phyloP scores from a whole-genome alignment of 64 coral and sea anemone species.

The Catalaphyllia jardinei region DNA sequence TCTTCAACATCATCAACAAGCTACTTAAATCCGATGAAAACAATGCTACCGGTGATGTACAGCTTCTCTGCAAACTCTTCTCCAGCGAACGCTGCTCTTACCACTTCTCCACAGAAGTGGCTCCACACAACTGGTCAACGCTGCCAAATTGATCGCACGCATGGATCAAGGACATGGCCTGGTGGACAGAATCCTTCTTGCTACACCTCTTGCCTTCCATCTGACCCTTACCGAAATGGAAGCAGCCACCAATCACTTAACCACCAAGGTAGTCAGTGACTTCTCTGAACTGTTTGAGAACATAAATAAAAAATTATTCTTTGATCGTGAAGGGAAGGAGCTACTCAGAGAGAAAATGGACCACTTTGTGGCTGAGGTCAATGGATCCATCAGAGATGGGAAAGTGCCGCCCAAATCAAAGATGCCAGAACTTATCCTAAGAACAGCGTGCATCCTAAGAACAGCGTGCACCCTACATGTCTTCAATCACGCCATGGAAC shows the following conservation, averaged over 20 bases:
- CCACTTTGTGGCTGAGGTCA: conserved; percentile 16
- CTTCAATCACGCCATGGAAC: conserved; percentile 11
- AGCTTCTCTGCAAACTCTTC: too few relatives aligned
- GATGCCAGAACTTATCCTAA: conserved; percentile 11
- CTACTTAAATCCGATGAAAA: too few relatives aligned
- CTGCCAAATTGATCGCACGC: conserved; percentile 29
- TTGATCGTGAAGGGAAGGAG: background rate
- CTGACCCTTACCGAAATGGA: conserved; percentile 39
- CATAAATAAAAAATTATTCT: background rate
- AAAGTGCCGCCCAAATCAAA: conserved; percentile 34
- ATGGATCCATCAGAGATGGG: conserved; percentile 18
- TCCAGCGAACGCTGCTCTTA: too few relatives aligned
- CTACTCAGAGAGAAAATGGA: conserved; percentile 6
- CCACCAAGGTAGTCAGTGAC: background rate
- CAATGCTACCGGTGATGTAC: too few relatives aligned
- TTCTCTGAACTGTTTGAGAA: too few relatives aligned
- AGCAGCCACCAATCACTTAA: background rate
- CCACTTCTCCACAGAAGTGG: conserved; percentile 28
- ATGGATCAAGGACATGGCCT: conserved; percentile 49
- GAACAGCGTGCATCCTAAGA: conserved; percentile 1
- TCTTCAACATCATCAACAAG: too few relatives aligned
- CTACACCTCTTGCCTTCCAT: conserved; percentile 28
- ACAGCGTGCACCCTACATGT: conserved; percentile 35
- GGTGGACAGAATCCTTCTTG: conserved; percentile 35
- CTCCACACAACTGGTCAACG: conserved; percentile 37